phyloP scores from a whole-genome alignment of 2,888 invertebrate genomes.

The Machimus atricapillus region DNA sequence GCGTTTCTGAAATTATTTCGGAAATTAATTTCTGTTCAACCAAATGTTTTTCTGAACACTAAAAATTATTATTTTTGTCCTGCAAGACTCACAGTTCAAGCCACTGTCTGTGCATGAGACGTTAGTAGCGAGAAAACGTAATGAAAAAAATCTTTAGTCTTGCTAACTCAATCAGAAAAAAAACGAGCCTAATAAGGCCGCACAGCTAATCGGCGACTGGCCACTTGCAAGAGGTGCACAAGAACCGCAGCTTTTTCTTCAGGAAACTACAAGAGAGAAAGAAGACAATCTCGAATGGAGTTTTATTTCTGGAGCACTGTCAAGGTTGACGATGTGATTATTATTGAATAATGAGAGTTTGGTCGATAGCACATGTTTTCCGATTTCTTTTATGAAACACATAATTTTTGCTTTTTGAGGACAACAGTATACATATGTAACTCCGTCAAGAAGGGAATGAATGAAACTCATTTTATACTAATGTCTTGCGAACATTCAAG shows the following conservation, averaged over 20 bases:
- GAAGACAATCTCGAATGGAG: background rate
- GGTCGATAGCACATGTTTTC: background rate
- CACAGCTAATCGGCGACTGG: background rate
- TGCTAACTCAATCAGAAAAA: background rate
- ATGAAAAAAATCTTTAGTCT: background rate
- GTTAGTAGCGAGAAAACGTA: background rate
- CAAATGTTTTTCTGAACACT: too few relatives aligned
- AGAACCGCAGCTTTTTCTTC: background rate
- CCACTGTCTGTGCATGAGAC: background rate
- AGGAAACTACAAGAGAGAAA: background rate
- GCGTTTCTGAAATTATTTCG: too few relatives aligned
- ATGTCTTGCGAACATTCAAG: too few relatives aligned
- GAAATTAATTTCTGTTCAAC: too few relatives aligned
- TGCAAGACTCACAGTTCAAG: too few relatives aligned
- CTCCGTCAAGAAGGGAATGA: too few relatives aligned
- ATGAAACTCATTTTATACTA: too few relatives aligned
- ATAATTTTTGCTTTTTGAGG: background rate
- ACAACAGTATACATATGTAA: background rate
- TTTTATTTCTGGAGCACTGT: background rate
- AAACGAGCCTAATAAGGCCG: background rate
- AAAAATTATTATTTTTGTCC: too few relatives aligned
- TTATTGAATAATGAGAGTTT: background rate
- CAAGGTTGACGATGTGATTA: background rate
- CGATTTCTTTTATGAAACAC: background rate
- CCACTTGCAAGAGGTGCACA: background rate